A percentile compares a stretch with the other conserved stretches of the same genome.
Evolutionary conservation across 2,113 vertebrate genomes (phyloP).

Genomic region (Scomber japonicus): DNA sequence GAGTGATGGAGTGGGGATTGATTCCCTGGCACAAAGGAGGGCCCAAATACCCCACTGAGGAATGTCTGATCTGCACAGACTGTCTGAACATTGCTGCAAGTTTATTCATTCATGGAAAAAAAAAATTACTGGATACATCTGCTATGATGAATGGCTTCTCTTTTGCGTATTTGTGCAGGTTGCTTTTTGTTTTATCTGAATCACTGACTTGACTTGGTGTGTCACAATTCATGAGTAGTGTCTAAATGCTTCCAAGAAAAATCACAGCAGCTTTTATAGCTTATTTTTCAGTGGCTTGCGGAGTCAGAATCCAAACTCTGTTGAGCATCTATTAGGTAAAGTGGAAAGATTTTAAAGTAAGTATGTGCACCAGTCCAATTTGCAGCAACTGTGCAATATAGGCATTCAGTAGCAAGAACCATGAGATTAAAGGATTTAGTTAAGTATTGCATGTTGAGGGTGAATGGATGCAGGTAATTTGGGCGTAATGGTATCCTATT

Average conservation of each 20-base stretch:
- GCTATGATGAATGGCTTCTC: neutral
- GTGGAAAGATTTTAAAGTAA: neutral
- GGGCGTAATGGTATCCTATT: too few relatives aligned
- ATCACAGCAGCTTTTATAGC: neutral
- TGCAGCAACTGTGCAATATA: neutral
- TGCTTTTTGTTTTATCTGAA: neutral
- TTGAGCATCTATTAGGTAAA: neutral
- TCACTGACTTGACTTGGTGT: neutral
- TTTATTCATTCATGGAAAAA: too few relatives aligned
- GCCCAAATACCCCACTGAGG: too few relatives aligned
- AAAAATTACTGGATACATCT: neutral
- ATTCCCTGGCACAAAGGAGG: too few relatives aligned
- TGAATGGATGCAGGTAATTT: neutral
- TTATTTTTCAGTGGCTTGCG: constrained; percentile 14
- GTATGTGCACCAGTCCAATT: neutral
- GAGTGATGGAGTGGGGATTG: too few relatives aligned
- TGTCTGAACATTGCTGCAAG: too few relatives aligned
- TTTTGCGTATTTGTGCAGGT: too few relatives aligned
- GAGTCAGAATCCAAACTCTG: neutral
- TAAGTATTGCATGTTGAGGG: neutral
- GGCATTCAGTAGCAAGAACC: neutral
- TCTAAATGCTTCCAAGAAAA: constrained; percentile 11
- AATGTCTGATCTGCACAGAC: too few relatives aligned
- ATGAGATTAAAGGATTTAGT: too few relatives aligned
- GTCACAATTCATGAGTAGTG: neutral